Base-by-base conservation (phyloP, 2,888 invertebrate genomes). In the Ligdia adustata region DNA sequence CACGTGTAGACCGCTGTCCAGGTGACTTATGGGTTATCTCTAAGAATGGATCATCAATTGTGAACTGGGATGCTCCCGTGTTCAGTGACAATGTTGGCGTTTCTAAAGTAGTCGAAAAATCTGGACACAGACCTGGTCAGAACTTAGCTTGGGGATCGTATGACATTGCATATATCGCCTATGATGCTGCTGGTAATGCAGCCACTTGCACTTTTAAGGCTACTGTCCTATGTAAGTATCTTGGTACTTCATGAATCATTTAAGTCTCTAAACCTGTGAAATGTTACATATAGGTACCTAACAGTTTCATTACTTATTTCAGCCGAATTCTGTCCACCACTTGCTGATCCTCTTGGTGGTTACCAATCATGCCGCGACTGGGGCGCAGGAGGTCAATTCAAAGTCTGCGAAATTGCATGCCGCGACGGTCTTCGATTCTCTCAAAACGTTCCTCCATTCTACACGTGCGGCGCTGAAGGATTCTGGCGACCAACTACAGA, bases 381-480 rank as follows among this genome's bases (percentile, higher is more conserved):
- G 98, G 98, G 98, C 32, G 97, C 98, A 1, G 97, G 97, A 40
- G 97, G 98, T 27, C 97, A 97, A 72, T 98, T 98, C 83, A 98
- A 98, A 87, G 96, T 98, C 1, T 99, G 98, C 78, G 97, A 97
- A 82, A 97, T 98, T 50, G 92, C 93, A 33, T 98, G 98, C 69
- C 95, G 96, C 60, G 84, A 93, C 45, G 96, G 97, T n/a, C 88
- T 97, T 3, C 91, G 95, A 60, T 99, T 99, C 91, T 97, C 98
- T 0, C 96, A 97, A 73, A 93, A 94, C 44, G 96, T 98, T n/a
- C 98, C 99, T 0, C 95, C 96, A 61, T 99, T 99, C 91, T 99
- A 98, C 79, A 97, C 97, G 0, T 99, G 99, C 74, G 98, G 98
- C n/a, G 96, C 96, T 40, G 98, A 99, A 93, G 99, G 99, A 26